These are phyloP conservation scores for Zaprionus inermis DNA, from an alignment of 1,140 invertebrate genomes.

Conservation along the genomic window DNA sequence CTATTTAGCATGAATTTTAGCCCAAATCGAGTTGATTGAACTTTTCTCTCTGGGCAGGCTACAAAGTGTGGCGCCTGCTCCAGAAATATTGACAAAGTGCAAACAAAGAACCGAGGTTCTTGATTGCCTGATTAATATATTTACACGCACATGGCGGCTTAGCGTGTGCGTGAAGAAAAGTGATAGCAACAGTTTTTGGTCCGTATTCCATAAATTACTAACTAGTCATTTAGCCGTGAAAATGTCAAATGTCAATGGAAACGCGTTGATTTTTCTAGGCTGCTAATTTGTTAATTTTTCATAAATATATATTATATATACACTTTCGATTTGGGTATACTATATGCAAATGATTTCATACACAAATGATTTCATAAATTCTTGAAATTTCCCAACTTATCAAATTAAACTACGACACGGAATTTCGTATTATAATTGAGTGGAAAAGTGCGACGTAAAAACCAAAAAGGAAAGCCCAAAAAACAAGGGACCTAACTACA, in stretches of 20 bases:
- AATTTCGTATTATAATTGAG: constrained; percentile 18
- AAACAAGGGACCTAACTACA: constrained; percentile 30
- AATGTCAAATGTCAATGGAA: constrained; percentile 65
- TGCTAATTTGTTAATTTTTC: constrained; percentile 21
- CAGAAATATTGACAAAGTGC: constrained; percentile 69
- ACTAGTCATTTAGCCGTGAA: constrained; percentile 53
- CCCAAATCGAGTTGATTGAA: constrained; percentile 64
- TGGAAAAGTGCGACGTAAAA: constrained; percentile 20
- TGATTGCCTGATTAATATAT: constrained; percentile 59
- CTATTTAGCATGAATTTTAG: constrained; percentile 48
- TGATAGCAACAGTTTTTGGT: constrained; percentile 9
- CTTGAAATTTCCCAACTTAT: constrained; percentile 59
- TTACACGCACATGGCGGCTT: constrained; percentile 10
- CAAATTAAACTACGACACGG: constrained; percentile 26
- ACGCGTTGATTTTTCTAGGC: constrained; percentile 18
- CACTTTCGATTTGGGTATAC: not conserved
- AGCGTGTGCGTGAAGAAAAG: constrained; percentile 6
- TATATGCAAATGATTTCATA: not conserved
- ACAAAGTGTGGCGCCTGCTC: constrained; percentile 10
- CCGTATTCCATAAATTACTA: constrained; percentile 68
- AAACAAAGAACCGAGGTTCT: constrained; percentile 41
- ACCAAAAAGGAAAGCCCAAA: constrained; percentile 26
- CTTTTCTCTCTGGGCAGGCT: constrained; percentile 34
- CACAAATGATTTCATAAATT: constrained; percentile 21
- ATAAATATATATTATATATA: not conserved